Conservation (phyloP, 2,888 invertebrate species). For the Eucera pruinosa region DNA sequence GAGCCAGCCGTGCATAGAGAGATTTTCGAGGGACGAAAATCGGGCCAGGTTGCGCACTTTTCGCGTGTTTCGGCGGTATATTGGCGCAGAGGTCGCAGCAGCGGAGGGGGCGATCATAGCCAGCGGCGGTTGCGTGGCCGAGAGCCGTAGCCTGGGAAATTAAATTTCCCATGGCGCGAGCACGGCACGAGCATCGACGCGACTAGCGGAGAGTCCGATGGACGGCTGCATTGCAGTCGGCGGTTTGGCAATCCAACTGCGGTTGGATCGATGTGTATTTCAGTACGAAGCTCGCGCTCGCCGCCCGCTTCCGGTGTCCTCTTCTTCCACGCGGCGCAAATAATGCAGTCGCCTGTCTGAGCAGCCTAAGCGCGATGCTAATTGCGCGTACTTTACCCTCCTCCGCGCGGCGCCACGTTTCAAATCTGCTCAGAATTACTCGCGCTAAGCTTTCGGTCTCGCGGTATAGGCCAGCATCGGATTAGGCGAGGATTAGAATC, state of each 20-base stretch:
- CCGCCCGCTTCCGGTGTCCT: constrained; percentile 30
- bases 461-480: no score
- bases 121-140: constrained; percentile 60
- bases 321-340: constrained; percentile 60
- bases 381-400: constrained; percentile 23
- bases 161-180: constrained; percentile 75
- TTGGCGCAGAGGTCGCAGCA: constrained; percentile 15
- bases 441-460: no score
- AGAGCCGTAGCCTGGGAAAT: constrained; percentile 66
- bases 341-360: constrained; percentile 54
- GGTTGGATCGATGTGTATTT: constrained; percentile 77
- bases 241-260: constrained; percentile 81
- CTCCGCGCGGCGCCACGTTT: not conserved
- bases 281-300: constrained; percentile 43
- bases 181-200: constrained; percentile 53
- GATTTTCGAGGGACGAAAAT: not conserved
- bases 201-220: constrained; percentile 54
- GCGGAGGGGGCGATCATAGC: constrained; percentile 24
- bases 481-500: no score
- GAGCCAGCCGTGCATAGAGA: not conserved
- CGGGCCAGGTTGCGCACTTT: constrained; percentile 17
- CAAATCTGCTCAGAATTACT: not conserved
- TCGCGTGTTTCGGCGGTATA: constrained; percentile 30
- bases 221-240: constrained; percentile 78
- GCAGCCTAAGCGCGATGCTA: constrained; percentile 26